Conservation (phyloP, 2,888 invertebrate species). For the Ectemnius lituratus region DNA sequence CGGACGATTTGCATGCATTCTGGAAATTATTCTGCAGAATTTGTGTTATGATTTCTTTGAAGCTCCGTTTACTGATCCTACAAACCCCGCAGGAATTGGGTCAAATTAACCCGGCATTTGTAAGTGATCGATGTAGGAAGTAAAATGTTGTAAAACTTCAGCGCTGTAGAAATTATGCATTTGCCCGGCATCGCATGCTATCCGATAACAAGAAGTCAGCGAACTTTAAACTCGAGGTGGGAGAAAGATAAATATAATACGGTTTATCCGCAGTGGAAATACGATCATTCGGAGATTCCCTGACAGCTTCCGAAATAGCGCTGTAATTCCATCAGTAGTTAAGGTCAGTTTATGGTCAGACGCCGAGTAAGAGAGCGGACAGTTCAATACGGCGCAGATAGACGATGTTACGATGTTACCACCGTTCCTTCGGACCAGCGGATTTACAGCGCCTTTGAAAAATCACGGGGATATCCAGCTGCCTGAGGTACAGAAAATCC, state of each 20-base stretch:
- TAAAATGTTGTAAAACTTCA: too few relatives aligned
- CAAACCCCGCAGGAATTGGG: too few relatives aligned
- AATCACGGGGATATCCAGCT: slow-evolving; percentile 23
- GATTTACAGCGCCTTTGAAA: slow-evolving; percentile 38
- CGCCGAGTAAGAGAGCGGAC: slow-evolving; percentile 15
- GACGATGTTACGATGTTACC: slow-evolving; percentile 17
- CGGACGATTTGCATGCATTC: too few relatives aligned
- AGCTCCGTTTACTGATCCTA: too few relatives aligned
- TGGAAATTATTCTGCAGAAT: too few relatives aligned
- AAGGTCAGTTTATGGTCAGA: slow-evolving; percentile 40
- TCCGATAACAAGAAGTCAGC: not conserved
- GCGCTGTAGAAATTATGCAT: too few relatives aligned
- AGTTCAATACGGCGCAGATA: slow-evolving; percentile 23
- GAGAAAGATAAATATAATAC: slow-evolving; percentile 1
- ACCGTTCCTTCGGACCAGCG: slow-evolving; percentile 18
- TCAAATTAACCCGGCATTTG: too few relatives aligned
- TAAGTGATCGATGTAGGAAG: too few relatives aligned
- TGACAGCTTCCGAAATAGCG: not conserved
- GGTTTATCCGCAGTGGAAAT: slow-evolving; percentile 26
- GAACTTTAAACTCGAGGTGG: not conserved
- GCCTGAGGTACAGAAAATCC: slow-evolving; percentile 23
- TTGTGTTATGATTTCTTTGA: too few relatives aligned
- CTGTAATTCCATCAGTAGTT: slow-evolving; percentile 36
- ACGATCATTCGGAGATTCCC: slow-evolving; percentile 18
- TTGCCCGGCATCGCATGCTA: too few relatives aligned